These are phyloP conservation scores for Hyaena hyaena DNA, from an alignment of 2,113 vertebrate genomes.

Conservation along the genomic window DNA sequence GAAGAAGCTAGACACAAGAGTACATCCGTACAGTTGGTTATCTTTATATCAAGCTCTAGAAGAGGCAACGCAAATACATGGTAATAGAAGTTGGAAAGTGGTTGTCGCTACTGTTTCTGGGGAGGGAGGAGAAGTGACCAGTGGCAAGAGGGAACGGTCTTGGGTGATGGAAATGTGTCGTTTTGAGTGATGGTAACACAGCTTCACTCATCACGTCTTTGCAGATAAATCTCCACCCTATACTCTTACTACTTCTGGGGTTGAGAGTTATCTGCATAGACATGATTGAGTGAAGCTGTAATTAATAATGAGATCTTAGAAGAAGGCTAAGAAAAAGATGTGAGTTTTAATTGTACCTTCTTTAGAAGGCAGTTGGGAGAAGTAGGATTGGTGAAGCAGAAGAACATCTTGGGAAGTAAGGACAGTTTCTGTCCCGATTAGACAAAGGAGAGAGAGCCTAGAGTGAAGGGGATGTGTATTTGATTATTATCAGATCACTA, in stretches of 20 bases:
- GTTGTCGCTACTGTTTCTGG: background rate
- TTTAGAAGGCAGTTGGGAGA: background rate
- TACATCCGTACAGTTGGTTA: background rate
- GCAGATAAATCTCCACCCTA: no score
- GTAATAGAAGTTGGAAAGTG: background rate
- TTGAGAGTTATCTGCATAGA: background rate
- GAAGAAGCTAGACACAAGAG: background rate
- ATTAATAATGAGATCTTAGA: conserved; percentile 10
- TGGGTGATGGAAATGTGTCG: background rate
- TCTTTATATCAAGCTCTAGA: background rate
- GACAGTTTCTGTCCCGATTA: background rate
- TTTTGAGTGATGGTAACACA: background rate
- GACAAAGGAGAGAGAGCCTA: background rate
- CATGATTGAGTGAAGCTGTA: conserved; percentile 32
- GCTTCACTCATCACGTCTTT: no score
- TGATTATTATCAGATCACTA: background rate
- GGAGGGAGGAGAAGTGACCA: background rate
- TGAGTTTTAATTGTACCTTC: background rate
- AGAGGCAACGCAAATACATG: background rate
- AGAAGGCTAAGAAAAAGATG: background rate
- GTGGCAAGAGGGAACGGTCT: background rate
- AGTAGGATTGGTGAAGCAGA: background rate
- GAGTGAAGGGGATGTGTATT: background rate
- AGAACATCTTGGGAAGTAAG: background rate
- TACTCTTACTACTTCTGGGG: no score